phyloP scores from a whole-genome alignment of 2,888 invertebrate genomes.

The Chouioia cunea region DNA sequence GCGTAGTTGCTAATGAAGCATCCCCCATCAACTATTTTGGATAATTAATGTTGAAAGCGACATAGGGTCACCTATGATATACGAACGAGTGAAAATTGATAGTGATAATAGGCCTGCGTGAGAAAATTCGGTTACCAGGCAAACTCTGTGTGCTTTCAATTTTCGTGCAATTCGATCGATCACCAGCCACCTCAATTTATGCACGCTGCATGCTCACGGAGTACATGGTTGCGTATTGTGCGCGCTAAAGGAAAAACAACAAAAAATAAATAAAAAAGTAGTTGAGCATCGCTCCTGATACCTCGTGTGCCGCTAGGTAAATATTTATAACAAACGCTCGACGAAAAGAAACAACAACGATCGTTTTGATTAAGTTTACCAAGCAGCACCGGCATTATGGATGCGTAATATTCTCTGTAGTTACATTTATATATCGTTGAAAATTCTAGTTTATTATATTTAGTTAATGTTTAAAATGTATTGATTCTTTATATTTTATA shows the following conservation, averaged over 20 bases:
- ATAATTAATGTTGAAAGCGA: neutral
- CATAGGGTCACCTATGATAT: constrained; percentile 7
- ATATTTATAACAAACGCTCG: no score
- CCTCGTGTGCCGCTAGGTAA: no score
- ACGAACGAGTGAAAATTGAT: constrained; percentile 19
- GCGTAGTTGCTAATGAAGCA: constrained; percentile 17
- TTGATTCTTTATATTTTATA: neutral
- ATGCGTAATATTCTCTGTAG: no score
- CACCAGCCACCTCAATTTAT: constrained; percentile 20
- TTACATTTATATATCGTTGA: no score
- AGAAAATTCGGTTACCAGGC: no score
- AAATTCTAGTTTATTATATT: neutral
- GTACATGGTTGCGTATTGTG: neutral
- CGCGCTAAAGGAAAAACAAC: no score
- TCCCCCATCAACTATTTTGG: neutral
- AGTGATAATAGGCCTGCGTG: neutral
- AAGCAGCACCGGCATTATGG: no score
- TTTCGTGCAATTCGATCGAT: constrained; percentile 39
- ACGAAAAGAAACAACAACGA: no score
- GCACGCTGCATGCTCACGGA: constrained; percentile 51
- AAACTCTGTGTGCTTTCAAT: constrained; percentile 15
- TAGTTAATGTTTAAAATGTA: constrained; percentile 22
- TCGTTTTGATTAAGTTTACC: no score
- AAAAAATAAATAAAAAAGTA: constrained; percentile 14
- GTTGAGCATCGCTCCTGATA: constrained; percentile 5